A percentile compares a stretch with the other conserved stretches of the same genome.
Conservation (phyloP, 2,113 vertebrate genomes). For the Xenopus borealis region DNA sequence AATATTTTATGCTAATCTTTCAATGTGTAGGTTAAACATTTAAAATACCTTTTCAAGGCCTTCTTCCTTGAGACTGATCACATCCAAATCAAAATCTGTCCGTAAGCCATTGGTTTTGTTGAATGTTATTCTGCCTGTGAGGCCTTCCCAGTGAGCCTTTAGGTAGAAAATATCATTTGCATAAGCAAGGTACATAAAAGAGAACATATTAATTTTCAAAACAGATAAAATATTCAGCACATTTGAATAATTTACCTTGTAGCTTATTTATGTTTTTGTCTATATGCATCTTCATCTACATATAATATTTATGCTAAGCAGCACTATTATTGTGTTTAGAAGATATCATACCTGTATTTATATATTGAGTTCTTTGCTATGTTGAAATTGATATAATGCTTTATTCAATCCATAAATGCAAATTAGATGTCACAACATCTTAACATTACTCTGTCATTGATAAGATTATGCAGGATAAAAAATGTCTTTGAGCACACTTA, state of each 20-base stretch:
- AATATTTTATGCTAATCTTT: slow-evolving; percentile 23
- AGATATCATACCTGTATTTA: background rate
- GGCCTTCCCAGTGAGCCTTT: slow-evolving; percentile 97
- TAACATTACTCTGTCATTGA: too few relatives aligned
- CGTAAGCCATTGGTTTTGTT: slow-evolving; percentile 94
- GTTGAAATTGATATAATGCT: too few relatives aligned
- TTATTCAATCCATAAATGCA: too few relatives aligned
- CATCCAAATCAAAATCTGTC: slow-evolving; percentile 98
- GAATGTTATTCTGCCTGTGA: slow-evolving; percentile 97
- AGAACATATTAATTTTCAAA: slow-evolving; percentile 45
- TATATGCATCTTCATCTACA: background rate
- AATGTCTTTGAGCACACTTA: too few relatives aligned
- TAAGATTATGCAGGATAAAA: too few relatives aligned
- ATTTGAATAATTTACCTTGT: slow-evolving; percentile 51
- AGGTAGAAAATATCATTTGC: slow-evolving; percentile 48
- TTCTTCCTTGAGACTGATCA: slow-evolving; percentile 96
- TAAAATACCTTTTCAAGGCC: slow-evolving; percentile 90
- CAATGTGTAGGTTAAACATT: slow-evolving; percentile 27
- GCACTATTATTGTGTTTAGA: background rate
- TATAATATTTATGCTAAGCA: background rate
- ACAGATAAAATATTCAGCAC: slow-evolving; percentile 48
- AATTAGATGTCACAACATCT: too few relatives aligned
- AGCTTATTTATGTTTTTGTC: slow-evolving; percentile 5
- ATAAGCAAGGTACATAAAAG: slow-evolving; percentile 39
- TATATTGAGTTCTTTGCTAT: too few relatives aligned